Evolutionary conservation across 2,797 vertebrate genomes (phyloP).

Genomic region (Chaetophractus vellerosus): DNA sequence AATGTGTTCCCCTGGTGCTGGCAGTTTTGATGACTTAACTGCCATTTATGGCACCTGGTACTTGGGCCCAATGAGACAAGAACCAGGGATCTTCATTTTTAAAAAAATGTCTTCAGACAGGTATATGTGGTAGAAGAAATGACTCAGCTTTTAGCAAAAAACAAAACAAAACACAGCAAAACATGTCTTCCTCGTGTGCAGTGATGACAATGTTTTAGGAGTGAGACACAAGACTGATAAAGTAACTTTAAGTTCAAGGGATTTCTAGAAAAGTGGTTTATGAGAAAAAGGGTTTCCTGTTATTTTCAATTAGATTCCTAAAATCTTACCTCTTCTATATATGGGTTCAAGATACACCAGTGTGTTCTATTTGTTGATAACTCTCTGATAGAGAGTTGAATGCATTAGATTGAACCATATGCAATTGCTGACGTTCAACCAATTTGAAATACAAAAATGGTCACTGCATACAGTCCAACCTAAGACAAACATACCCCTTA

Average conservation of each 20-base stretch:
- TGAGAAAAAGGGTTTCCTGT: neutral
- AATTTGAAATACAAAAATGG: neutral
- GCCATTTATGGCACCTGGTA: neutral
- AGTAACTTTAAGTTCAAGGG: neutral
- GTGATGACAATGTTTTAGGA: neutral
- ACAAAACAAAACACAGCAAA: neutral
- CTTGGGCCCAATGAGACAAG: neutral
- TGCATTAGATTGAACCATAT: neutral
- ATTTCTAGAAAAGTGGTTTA: neutral
- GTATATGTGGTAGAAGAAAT: neutral
- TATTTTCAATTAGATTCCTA: neutral
- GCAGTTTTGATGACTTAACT: neutral
- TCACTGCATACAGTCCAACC: neutral
- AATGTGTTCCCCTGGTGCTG: rapidly evolving
- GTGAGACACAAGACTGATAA: neutral
- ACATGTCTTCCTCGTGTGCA: neutral
- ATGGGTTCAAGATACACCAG: neutral
- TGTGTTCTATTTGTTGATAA: neutral
- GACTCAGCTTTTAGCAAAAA: neutral
- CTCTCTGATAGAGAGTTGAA: neutral
- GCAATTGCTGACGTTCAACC: neutral
- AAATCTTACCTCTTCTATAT: neutral
- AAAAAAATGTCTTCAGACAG: neutral
- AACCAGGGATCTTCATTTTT: neutral
- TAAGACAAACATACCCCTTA: neutral